Conservation (phyloP, 2,113 vertebrate species). For the Dascyllus trimaculatus region DNA sequence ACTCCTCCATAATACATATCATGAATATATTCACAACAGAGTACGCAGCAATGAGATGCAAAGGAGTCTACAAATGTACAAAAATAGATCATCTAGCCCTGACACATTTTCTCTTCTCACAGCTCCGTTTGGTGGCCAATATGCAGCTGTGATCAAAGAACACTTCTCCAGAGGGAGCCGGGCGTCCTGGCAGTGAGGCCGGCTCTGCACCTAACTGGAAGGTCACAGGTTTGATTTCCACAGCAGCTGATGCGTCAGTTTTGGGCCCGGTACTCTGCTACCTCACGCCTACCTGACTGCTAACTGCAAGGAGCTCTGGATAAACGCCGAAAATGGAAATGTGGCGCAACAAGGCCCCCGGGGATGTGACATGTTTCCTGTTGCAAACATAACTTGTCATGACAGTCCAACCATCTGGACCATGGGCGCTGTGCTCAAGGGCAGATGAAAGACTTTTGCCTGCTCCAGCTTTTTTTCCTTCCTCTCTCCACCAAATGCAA, state of each 20-base stretch:
- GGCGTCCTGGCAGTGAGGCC: not conserved
- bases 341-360: not conserved
- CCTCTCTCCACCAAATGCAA: not conserved
- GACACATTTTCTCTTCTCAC: conserved; percentile 51
- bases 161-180: conserved; percentile 7
- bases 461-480: not conserved
- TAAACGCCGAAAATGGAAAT: conserved; percentile 30
- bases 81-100: conserved; percentile 59
- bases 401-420: conserved; percentile 64
- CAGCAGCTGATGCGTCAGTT: conserved; percentile 5
- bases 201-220: not conserved
- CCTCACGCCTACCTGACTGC: conserved; percentile 11
- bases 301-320: not conserved
- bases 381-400: conserved; percentile 45
- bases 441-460: conserved; percentile 57
- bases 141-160: conserved; percentile 60
- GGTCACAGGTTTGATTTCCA: conserved; percentile 45
- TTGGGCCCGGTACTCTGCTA: not conserved
- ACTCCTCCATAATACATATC: conserved; percentile 57
- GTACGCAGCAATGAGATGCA: conserved; percentile 51
- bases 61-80: conserved; percentile 57
- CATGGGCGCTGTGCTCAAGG: conserved; percentile 46
- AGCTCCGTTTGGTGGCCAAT: conserved; percentile 26
- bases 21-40: conserved; percentile 55
- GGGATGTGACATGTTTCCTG: conserved; percentile 51